Evolutionary conservation across 2,888 invertebrate genomes (phyloP).

Genomic region (Melipona beecheii): DNA sequence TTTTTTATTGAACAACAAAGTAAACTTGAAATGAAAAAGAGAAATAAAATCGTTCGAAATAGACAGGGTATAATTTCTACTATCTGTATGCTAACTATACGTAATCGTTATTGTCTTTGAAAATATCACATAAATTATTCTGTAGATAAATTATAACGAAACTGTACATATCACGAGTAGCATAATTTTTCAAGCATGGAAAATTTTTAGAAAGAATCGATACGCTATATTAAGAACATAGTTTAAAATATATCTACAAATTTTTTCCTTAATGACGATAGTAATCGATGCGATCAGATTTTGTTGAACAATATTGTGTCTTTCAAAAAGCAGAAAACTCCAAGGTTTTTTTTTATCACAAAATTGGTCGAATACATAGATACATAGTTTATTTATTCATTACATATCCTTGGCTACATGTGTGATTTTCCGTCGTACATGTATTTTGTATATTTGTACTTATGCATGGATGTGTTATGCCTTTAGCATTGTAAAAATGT

Average conservation of each 20-base stretch:
- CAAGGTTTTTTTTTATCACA: neutral
- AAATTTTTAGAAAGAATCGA: conserved; percentile 14
- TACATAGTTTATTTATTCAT: neutral
- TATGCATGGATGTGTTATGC: conserved; percentile 54
- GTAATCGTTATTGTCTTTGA: conserved; percentile 42
- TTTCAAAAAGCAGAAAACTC: too few species aligned
- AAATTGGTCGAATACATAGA: neutral
- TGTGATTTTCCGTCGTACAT: conserved; percentile 20
- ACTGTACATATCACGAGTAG: conserved; percentile 61
- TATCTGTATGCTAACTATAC: conserved; percentile 32
- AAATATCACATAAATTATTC: conserved; percentile 56
- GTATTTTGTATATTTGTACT: conserved; percentile 60
- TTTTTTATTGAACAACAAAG: neutral
- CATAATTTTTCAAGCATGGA: conserved; percentile 42
- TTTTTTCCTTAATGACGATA: neutral
- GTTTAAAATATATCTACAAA: neutral
- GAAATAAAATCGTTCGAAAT: conserved; percentile 21
- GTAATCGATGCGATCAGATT: neutral
- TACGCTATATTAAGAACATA: conserved; percentile 23
- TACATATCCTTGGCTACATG: neutral
- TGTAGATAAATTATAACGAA: conserved; percentile 54
- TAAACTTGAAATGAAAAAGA: neutral
- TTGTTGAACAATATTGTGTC: too few species aligned
- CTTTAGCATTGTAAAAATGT: conserved; percentile 8
- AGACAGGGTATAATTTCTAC: conserved; percentile 57